These are phyloP conservation scores for Beaufortia kweichowensis DNA, from an alignment of 2,113 vertebrate genomes.

Conservation along the genomic window DNA sequence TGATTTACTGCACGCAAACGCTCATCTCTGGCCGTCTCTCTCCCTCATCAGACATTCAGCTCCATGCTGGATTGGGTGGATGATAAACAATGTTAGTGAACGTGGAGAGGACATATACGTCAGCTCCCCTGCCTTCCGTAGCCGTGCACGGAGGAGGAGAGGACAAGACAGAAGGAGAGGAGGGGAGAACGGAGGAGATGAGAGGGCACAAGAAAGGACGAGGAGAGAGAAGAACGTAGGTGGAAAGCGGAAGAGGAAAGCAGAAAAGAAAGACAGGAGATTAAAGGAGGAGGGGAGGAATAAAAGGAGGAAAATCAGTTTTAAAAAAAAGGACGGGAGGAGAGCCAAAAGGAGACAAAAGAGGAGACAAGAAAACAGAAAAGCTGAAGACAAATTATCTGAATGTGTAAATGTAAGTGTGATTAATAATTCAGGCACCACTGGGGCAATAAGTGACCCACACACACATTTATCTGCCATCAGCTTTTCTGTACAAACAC, in stretches of 20 bases:
- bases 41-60: slow-evolving; percentile 50
- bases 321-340: neutral
- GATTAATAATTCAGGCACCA: slow-evolving; percentile 26
- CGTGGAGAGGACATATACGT: slow-evolving; percentile 15
- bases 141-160: neutral
- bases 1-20: slow-evolving; percentile 44
- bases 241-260: neutral
- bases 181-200: neutral
- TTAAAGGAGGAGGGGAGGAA: neutral
- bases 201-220: neutral
- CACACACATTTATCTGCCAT: neutral
- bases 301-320: neutral
- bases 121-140: slow-evolving; percentile 19
- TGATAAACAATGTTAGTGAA: slow-evolving; percentile 36
- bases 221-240: neutral
- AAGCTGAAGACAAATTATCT: neutral
- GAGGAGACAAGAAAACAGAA: neutral
- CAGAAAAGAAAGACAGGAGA: neutral
- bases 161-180: slow-evolving; percentile 9
- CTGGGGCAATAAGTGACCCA: neutral
- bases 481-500: neutral
- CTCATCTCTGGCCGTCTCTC: slow-evolving; percentile 6
- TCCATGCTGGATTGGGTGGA: slow-evolving; percentile 43
- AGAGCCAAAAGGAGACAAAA: neutral
- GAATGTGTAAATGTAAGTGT: neutral